phyloP scores from a whole-genome alignment of 2,797 vertebrate species.

The Alectoris magna region DNA sequence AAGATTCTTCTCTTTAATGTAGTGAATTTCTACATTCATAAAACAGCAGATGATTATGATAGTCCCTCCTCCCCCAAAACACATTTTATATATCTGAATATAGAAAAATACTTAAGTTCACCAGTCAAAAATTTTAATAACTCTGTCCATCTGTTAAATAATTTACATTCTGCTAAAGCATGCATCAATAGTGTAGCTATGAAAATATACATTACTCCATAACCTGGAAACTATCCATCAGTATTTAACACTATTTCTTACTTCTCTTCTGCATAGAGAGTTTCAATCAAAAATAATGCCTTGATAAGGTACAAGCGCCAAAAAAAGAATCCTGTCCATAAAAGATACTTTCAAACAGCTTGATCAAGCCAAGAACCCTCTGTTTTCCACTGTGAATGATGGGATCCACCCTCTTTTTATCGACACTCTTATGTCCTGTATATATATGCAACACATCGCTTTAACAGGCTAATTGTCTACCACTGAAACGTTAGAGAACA shows the following conservation, averaged over 20 bases:
- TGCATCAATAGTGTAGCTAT: not conserved
- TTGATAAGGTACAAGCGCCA: not conserved
- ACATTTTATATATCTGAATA: not conserved
- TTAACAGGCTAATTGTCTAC: not conserved
- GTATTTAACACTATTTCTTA: not conserved
- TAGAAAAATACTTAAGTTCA: conserved; percentile 23
- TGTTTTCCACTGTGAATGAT: not conserved
- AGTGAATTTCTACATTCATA: not conserved
- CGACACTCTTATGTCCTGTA: not conserved
- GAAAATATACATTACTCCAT: conserved; percentile 9
- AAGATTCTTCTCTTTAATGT: not conserved
- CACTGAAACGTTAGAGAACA: not conserved
- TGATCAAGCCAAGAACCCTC: not conserved
- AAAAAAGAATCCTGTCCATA: not conserved
- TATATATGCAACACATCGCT: not conserved
- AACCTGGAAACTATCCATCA: conserved; percentile 7
- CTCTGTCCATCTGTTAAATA: conserved; percentile 39
- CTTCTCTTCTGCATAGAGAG: not conserved
- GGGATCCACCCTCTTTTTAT: not conserved
- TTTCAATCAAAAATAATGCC: not conserved
- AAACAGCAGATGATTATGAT: conserved; percentile 35
- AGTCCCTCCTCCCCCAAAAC: not conserved
- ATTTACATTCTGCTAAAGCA: conserved; percentile 25
- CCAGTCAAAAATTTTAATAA: conserved; percentile 20
- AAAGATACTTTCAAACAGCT: not conserved